Evolutionary conservation across 2,113 vertebrate genomes (phyloP).

Genomic region (Chitala chitala): DNA sequence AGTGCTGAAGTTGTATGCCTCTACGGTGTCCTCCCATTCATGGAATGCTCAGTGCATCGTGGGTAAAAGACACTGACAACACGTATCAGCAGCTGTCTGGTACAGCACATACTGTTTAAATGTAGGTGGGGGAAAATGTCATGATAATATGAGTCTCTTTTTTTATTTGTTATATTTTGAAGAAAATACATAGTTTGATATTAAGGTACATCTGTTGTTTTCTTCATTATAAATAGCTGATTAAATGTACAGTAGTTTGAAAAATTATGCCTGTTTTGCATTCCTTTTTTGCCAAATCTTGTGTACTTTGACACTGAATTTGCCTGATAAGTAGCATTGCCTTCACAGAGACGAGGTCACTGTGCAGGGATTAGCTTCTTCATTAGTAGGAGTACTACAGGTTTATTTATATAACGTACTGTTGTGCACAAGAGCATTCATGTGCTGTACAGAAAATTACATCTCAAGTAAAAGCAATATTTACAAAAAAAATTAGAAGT

Average conservation of each 20-base stretch:
- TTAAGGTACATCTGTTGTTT: constrained; percentile 44
- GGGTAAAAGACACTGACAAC: constrained; percentile 17
- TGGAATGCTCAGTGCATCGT: constrained; percentile 18
- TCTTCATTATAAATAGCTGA: constrained; percentile 35
- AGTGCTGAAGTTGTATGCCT: not conserved
- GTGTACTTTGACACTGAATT: not conserved
- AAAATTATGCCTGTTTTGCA: not conserved
- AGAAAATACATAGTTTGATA: constrained; percentile 44
- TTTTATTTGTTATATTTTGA: constrained; percentile 33
- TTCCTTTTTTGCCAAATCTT: not conserved
- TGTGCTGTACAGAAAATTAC: too few relatives aligned
- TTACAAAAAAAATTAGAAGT: too few relatives aligned
- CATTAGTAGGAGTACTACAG: not conserved
- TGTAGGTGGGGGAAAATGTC: not conserved
- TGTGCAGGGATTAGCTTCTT: not conserved
- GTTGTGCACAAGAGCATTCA: too few relatives aligned
- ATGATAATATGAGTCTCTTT: constrained; percentile 11
- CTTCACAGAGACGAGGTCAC: not conserved
- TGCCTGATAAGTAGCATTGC: not conserved
- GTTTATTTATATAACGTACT: too few relatives aligned
- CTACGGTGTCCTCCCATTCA: constrained; percentile 4
- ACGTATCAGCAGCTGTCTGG: constrained; percentile 57
- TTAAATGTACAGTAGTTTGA: constrained; percentile 41
- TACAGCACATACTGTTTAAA: constrained; percentile 47
- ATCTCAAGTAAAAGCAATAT: too few relatives aligned